Base-by-base conservation (phyloP, 2,888 invertebrate species). In the Clivina fossor region DNA sequence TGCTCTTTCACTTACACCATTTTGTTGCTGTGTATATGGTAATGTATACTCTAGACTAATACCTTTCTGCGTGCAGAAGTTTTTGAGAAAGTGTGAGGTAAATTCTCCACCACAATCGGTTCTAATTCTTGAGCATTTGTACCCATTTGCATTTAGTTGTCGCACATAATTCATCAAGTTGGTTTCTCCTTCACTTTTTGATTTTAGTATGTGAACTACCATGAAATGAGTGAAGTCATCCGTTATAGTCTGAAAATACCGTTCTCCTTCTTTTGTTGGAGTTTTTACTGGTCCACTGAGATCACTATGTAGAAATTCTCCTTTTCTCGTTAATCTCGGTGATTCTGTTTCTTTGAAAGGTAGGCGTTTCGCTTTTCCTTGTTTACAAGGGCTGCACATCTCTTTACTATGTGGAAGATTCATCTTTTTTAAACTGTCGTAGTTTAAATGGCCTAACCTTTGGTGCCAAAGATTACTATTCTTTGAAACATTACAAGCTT, bases 391-490 rank as follows among this genome's bases (percentile, higher is more conserved):
- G 15, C 48, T 49, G 33, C 56, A 56, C 9, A 46, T 33, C 4
- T 28, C 20, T 24, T 44, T 24, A 26, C 20, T 33, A 13, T 26
- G 20, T 15, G 18, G 22, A 7, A 56, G 35, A 5, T 44, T 40
- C n/a, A 56, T 16, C 20, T 48, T 15, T 15, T 15, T 49, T 16
- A 35, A 47, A 20, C 50, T 30, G 15, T 41, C 8, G 37, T 44
- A 43, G 19, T 43, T 58, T 38, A 58, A 47, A 22, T 58, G 55
- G 24, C 57, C 59, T 37, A 58, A 46, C 7, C 55, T 30, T 26
- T 44, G 41, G 30, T 60, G 60, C 58, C 60, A 58, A 13, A 59
- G 13, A 15, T 49, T 43, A 48, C 51, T 56, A 51, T 56, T 51
- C 37, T 57, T 7, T 37, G 4, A 11, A 16, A 4, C 15, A 7